These are phyloP conservation scores for Drosophila truncata DNA, from an alignment of 1,140 invertebrate genomes.

Conservation along the genomic window DNA sequence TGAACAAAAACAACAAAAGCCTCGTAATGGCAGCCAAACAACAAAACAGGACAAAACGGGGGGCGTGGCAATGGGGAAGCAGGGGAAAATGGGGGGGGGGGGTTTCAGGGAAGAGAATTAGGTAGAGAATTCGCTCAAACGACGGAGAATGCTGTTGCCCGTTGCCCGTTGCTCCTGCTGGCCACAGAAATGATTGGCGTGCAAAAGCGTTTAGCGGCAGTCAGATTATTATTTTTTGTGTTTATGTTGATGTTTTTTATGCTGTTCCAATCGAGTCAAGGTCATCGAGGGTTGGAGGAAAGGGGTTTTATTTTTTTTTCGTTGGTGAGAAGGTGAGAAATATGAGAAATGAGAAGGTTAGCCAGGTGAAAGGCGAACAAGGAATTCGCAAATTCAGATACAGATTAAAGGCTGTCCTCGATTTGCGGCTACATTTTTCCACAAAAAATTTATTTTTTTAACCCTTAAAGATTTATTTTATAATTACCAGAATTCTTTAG, in stretches of 20 bases:
- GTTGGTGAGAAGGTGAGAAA: neutral
- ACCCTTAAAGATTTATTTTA: too few relatives aligned
- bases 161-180: neutral
- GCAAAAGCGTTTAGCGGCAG: constrained; percentile 52
- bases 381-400: too few relatives aligned
- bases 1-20: constrained; percentile 31
- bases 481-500: too few relatives aligned
- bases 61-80: constrained; percentile 8
- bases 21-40: constrained; percentile 21
- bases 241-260: constrained; percentile 35
- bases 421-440: too few relatives aligned
- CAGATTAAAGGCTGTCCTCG: too few relatives aligned
- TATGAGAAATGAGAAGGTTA: neutral
- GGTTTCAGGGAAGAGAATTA: neutral
- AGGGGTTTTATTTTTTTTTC: neutral
- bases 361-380: neutral
- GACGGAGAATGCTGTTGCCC: neutral
- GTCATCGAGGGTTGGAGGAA: neutral
- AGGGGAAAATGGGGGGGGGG: neutral
- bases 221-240: constrained; percentile 40
- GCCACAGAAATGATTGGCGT: constrained; percentile 49
- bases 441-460: too few relatives aligned
- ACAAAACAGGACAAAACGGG: constrained; percentile 32
- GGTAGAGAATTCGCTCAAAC: constrained; percentile 1
- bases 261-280: constrained; percentile 19